A percentile compares a stretch with the other conserved stretches of the same genome.
phyloP scores from a whole-genome alignment of 2,113 vertebrate species.

The Brevimyrus niger region DNA sequence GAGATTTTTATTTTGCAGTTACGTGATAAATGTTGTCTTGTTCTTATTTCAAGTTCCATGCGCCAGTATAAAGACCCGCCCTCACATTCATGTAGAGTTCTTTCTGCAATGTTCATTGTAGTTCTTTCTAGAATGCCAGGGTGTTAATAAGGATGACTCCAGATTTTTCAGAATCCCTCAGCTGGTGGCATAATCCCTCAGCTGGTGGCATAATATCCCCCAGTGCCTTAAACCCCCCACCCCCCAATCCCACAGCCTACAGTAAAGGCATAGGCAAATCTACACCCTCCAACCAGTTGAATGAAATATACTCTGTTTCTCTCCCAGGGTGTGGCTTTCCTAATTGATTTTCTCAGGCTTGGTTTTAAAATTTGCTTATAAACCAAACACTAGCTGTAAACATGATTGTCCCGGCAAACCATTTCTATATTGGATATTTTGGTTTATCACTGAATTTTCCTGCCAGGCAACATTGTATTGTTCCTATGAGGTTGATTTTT shows the following conservation, averaged over 20 bases:
- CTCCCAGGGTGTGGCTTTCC: not conserved
- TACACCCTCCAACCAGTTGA: not conserved
- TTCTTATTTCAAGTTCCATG: not conserved
- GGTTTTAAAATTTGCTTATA: constrained; percentile 5
- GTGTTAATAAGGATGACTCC: not conserved
- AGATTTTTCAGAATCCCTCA: not conserved
- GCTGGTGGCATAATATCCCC: not conserved
- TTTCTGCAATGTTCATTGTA: not conserved
- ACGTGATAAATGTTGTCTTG: not conserved
- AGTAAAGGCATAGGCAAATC: not conserved
- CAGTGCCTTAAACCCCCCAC: not conserved
- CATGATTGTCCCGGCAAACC: not conserved
- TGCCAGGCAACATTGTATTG: not conserved
- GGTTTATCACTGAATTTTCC: not conserved
- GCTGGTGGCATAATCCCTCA: not conserved
- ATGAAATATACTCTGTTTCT: not conserved
- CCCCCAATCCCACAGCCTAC: not conserved
- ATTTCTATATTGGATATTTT: constrained; percentile 11
- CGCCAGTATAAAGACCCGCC: not conserved
- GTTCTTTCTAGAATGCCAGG: not conserved
- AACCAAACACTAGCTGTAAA: constrained; percentile 10
- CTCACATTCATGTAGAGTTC: not conserved
- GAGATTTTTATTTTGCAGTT: not conserved
- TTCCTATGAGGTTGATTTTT: not conserved
- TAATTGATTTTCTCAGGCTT: not conserved